Conservation (phyloP, 2,888 invertebrate species). For the Lasius fuliginosus region DNA sequence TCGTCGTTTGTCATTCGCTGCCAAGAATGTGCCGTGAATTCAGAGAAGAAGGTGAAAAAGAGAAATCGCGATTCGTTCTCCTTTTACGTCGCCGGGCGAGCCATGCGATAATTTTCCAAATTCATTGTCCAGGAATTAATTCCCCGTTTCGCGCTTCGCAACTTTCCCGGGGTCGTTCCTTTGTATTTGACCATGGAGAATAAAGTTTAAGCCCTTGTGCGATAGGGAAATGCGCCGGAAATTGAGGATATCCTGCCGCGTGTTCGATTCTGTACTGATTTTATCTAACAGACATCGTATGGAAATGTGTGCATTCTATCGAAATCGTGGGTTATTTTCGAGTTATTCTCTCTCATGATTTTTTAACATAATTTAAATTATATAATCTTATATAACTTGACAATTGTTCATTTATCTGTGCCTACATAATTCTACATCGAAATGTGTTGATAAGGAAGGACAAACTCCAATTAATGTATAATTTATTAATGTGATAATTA, state of each 20-base stretch:
- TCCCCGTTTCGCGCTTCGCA: conserved; percentile 69
- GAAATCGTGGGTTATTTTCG: neutral
- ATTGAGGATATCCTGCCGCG: conserved; percentile 50
- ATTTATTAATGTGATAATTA: neutral
- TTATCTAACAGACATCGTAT: neutral
- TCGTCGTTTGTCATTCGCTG: conserved; percentile 5
- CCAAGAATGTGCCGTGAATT: conserved; percentile 34
- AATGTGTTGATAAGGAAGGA: neutral
- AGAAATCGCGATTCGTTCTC: conserved; percentile 28
- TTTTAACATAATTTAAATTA: neutral
- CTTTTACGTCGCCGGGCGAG: conserved; percentile 37
- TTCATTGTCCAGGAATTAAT: conserved; percentile 75
- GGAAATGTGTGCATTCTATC: neutral
- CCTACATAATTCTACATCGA: neutral
- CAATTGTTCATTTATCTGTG: neutral
- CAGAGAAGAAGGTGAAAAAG: conserved; percentile 46
- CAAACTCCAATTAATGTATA: neutral
- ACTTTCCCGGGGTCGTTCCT: conserved; percentile 42
- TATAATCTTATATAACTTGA: neutral
- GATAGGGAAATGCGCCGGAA: conserved; percentile 56
- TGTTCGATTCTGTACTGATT: conserved; percentile 18
- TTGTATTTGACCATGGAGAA: conserved; percentile 68
- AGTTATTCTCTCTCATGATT: conserved; percentile 5
- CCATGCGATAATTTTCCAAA: conserved; percentile 70
- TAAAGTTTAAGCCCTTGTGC: conserved; percentile 47